phyloP scores from a whole-genome alignment of 2,797 vertebrate species.

The Sciaenops ocellatus region DNA sequence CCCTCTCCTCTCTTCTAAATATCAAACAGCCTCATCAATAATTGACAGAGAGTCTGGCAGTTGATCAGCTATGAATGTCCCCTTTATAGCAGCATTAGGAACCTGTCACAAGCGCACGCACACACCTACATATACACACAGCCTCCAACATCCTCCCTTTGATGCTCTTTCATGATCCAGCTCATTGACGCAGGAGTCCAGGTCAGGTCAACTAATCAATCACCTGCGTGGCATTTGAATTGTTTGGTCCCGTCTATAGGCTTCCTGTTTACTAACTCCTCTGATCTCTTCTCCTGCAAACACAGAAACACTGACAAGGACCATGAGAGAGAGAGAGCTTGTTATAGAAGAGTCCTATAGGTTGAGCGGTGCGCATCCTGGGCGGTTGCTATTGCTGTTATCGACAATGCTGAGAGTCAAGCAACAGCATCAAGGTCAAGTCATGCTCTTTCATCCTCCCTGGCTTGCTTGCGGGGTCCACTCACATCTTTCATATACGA shows the following conservation, averaged over 20 bases:
- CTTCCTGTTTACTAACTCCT: slow-evolving; percentile 56
- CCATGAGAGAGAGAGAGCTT: slow-evolving; percentile 8
- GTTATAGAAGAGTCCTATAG: slow-evolving; percentile 20
- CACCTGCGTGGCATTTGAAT: slow-evolving; percentile 77
- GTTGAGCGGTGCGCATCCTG: neutral
- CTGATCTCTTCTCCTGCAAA: slow-evolving; percentile 67
- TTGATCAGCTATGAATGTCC: slow-evolving; percentile 70
- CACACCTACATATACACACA: slow-evolving; percentile 21
- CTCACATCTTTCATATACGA: slow-evolving; percentile 43
- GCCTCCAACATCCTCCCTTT: slow-evolving; percentile 58
- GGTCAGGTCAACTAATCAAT: slow-evolving; percentile 81
- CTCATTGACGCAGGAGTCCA: slow-evolving; percentile 70
- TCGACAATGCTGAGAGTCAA: slow-evolving; percentile 30
- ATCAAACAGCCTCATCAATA: slow-evolving; percentile 79
- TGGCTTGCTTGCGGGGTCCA: slow-evolving; percentile 9
- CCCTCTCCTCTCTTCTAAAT: slow-evolving; percentile 62
- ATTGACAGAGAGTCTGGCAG: slow-evolving; percentile 70
- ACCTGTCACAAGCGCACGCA: slow-evolving; percentile 20
- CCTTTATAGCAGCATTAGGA: slow-evolving; percentile 66
- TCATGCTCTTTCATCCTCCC: slow-evolving; percentile 48
- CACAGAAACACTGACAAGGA: slow-evolving; percentile 46
- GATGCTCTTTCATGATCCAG: slow-evolving; percentile 79
- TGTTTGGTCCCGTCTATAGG: slow-evolving; percentile 65
- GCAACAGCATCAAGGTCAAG: slow-evolving; percentile 58
- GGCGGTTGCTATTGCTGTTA: slow-evolving; percentile 3